phyloP scores from a whole-genome alignment of 2,888 invertebrate genomes.

The Torymus texanus region DNA sequence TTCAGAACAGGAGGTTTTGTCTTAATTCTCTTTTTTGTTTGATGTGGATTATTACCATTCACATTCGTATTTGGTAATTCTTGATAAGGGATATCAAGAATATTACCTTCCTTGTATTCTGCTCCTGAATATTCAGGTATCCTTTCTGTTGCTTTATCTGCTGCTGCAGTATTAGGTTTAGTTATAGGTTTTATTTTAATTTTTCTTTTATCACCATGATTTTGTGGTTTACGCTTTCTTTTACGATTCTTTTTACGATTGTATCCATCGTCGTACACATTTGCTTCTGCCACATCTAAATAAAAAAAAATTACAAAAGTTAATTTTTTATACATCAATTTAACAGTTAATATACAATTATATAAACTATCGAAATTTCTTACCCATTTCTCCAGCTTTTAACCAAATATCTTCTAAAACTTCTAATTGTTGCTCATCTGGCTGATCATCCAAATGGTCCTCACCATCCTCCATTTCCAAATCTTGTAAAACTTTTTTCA shows the following conservation, averaged over 20 bases:
- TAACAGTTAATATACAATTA: neutral
- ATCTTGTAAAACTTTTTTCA: conserved; percentile 80
- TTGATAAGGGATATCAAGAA: conserved; percentile 33
- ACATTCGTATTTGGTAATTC: conserved; percentile 42
- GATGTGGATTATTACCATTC: conserved; percentile 2
- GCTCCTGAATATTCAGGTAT: neutral
- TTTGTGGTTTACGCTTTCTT: conserved; percentile 67
- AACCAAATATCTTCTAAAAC: conserved; percentile 87
- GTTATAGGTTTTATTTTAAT: conserved; percentile 23
- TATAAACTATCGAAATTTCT: conserved; percentile 53
- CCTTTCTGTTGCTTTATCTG: conserved; percentile 27
- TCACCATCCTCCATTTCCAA: conserved; percentile 76
- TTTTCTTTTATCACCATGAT: conserved; percentile 48
- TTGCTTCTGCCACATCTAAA: conserved; percentile 77
- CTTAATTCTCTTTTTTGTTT: conserved; percentile 44
- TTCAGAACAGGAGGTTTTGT: conserved; percentile 35
- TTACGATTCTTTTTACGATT: conserved; percentile 75
- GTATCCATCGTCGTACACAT: conserved; percentile 77
- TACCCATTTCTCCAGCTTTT: conserved; percentile 87
- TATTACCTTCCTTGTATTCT: conserved; percentile 16
- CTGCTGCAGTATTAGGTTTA: conserved; percentile 9
- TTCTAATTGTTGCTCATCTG: conserved; percentile 84
- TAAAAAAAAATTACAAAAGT: conserved; percentile 19
- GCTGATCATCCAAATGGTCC: conserved; percentile 75
- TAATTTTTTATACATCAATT: conserved; percentile 18